Conservation (phyloP, 2,888 invertebrate species). For the Dromius quadrimaculatus region DNA sequence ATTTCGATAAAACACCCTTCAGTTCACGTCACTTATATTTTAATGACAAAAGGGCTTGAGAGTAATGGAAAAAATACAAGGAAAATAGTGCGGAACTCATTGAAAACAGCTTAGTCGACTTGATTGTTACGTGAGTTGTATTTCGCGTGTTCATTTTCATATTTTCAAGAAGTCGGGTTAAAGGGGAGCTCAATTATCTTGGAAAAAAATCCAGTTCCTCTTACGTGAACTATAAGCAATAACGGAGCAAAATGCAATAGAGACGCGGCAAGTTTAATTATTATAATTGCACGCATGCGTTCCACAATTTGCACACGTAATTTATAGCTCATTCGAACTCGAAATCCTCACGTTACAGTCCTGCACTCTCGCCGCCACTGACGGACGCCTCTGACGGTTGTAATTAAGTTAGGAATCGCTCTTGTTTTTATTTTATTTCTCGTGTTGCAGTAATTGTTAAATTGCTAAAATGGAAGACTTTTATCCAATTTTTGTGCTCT, state of each 20-base stretch:
- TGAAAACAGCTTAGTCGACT: constrained; percentile 1
- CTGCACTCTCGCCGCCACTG: constrained; percentile 15
- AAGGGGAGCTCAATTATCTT: constrained; percentile 20
- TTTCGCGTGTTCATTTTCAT: constrained; percentile 28
- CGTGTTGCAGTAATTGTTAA: constrained; percentile 37
- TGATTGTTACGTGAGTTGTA: constrained; percentile 17
- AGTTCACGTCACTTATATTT: background rate
- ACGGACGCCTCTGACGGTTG: constrained; percentile 40
- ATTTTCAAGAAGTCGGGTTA: background rate
- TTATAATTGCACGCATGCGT: constrained; percentile 38
- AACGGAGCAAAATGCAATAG: background rate
- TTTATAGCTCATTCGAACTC: constrained; percentile 33
- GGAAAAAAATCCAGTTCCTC: constrained; percentile 8
- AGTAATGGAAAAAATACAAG: background rate
- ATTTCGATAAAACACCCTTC: no score
- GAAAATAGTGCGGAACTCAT: background rate
- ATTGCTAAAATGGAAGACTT: constrained; percentile 31
- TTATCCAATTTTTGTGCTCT: constrained; percentile 23
- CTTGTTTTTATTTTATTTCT: constrained; percentile 36
- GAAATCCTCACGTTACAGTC: constrained; percentile 27
- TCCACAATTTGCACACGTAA: constrained; percentile 39
- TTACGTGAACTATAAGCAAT: background rate
- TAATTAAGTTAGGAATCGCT: constrained; percentile 32
- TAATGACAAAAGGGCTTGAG: constrained; percentile 1
- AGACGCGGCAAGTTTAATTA: constrained; percentile 20